Percentiles rank a stretch among this genome's conserved stretches.
Conservation (phyloP, 2,113 vertebrate species). For the Oreocharis arfaki region DNA sequence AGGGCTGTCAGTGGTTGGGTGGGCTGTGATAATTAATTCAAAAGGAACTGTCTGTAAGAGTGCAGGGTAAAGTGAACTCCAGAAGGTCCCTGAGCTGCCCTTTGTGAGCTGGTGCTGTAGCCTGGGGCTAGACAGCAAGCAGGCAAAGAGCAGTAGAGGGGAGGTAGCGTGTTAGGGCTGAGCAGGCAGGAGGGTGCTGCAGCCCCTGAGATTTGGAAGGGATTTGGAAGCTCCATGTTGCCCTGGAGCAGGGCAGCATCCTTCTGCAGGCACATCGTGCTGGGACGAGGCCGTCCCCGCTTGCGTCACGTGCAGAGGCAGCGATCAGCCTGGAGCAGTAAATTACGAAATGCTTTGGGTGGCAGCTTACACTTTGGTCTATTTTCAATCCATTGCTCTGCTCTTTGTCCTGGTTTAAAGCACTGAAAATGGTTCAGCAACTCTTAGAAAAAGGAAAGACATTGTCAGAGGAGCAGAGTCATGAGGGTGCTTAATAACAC, state of each 20-base stretch:
- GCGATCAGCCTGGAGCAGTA: not conserved
- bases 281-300: rapidly evolving
- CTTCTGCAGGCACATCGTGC: rapidly evolving
- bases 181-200: not conserved
- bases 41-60: not conserved
- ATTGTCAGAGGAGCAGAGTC: not conserved
- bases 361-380: conserved; percentile 17
- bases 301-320: not conserved
- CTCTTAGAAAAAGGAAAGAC: not conserved
- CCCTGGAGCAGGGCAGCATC: not conserved
- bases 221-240: not conserved
- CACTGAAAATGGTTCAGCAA: not conserved
- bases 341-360: not conserved
- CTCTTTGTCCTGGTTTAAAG: conserved; percentile 30
- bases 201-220: not conserved
- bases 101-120: not conserved
- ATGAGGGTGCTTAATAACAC: not conserved
- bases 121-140: not conserved
- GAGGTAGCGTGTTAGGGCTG: not conserved
- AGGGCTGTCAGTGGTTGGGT: not conserved
- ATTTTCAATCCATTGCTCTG: conserved; percentile 14
- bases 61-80: not conserved
- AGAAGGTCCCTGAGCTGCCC: not conserved
- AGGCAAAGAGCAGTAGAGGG: not conserved
- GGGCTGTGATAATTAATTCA: not conserved